A percentile compares a stretch with the other conserved stretches of the same genome.
These are phyloP conservation scores for Dromococcyx pavoninus DNA, from an alignment of 2,797 vertebrate genomes.

Conservation along the genomic window DNA sequence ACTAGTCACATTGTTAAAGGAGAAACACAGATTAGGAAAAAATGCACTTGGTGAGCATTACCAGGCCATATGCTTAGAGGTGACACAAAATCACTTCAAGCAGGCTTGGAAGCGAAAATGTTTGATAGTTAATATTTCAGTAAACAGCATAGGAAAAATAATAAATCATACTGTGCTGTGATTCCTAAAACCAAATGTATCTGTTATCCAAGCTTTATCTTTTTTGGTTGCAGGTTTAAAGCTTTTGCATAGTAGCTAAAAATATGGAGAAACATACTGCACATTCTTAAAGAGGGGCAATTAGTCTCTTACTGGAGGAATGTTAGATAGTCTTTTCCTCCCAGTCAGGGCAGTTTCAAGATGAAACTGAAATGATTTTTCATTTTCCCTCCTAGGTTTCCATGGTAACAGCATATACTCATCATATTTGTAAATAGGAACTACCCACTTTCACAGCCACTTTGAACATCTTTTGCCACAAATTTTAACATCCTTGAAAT, in stretches of 20 bases:
- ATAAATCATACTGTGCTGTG: not conserved
- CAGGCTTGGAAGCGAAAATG: not conserved
- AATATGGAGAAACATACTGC: not conserved
- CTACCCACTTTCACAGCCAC: constrained; percentile 1
- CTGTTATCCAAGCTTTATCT: not conserved
- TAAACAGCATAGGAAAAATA: not conserved
- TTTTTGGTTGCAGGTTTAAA: not conserved
- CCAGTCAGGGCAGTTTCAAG: constrained; percentile 2
- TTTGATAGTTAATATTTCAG: not conserved
- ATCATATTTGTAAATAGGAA: constrained; percentile 55
- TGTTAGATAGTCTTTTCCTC: constrained; percentile 7
- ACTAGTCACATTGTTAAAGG: not conserved
- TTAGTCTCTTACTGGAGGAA: constrained; percentile 12
- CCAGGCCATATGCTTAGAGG: not conserved
- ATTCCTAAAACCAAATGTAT: not conserved
- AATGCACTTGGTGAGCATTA: not conserved
- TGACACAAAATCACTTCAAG: not conserved
- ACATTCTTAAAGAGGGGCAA: not conserved
- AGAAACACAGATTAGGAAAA: constrained; percentile 1
- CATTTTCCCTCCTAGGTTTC: constrained; percentile 28
- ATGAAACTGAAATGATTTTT: constrained; percentile 23
- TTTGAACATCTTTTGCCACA: not conserved
- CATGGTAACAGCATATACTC: constrained; percentile 31
- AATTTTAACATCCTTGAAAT: constrained; percentile 12
- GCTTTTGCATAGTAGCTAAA: not conserved